These are phyloP conservation scores for Rhopalosiphum nymphaeae DNA, from an alignment of 2,888 invertebrate genomes.

Conservation along the genomic window DNA sequence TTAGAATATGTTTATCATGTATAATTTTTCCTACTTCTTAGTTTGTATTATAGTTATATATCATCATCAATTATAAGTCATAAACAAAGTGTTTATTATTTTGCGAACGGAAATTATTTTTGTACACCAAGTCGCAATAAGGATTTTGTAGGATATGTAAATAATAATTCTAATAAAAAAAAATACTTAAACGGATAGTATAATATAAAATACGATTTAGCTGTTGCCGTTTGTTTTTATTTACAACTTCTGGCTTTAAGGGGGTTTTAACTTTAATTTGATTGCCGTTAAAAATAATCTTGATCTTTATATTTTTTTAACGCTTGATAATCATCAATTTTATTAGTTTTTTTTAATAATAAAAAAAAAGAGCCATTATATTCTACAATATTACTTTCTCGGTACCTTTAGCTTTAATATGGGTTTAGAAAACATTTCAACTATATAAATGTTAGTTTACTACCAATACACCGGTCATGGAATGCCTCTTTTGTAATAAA, in stretches of 20 bases:
- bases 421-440: conserved; percentile 8
- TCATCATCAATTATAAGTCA: not conserved
- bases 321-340: conserved; percentile 41
- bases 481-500: conserved; percentile 42
- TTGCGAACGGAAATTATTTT: not conserved
- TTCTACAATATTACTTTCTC: not conserved
- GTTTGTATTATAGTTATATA: not conserved
- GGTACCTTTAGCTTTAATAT: not conserved
- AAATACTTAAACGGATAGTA: not conserved
- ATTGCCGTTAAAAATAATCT: conserved; percentile 48
- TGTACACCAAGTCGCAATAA: not conserved
- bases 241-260: conserved; percentile 39
- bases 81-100: not conserved
- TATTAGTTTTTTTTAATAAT: conserved; percentile 45
- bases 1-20: not conserved
- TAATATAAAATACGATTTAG: not conserved
- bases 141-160: not conserved
- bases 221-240: conserved; percentile 45
- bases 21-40: not conserved
- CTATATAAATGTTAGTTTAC: conserved; percentile 44
- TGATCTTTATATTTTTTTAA: conserved; percentile 45
- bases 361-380: conserved; percentile 32
- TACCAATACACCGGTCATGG: conserved; percentile 21
- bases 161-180: not conserved
- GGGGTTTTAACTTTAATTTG: conserved; percentile 42